Conservation (phyloP, 2,797 vertebrate species). For the Momotus momota region DNA sequence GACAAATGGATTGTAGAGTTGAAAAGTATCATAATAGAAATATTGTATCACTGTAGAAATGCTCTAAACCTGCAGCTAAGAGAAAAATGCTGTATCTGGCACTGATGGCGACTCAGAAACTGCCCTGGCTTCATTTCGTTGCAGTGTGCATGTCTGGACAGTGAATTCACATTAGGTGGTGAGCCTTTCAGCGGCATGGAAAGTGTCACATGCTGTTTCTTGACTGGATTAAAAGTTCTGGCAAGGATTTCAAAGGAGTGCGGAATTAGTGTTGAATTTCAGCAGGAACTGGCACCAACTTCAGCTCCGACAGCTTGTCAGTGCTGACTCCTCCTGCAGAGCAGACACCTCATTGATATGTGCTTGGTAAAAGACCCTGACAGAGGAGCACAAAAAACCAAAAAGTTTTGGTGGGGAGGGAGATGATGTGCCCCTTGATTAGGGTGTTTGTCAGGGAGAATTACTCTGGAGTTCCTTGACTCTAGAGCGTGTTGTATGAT, state of each 20-base stretch:
- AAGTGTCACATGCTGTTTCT: conserved; percentile 24
- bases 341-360: neutral
- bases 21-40: neutral
- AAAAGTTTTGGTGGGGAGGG: neutral
- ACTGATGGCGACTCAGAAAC: neutral
- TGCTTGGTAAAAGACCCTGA: neutral
- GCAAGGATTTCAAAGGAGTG: conserved; percentile 26
- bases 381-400: neutral
- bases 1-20: neutral
- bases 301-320: neutral
- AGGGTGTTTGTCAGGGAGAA: neutral
- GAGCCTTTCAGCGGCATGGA: neutral
- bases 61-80: neutral
- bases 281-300: neutral
- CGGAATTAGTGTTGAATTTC: neutral
- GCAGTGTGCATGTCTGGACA: neutral
- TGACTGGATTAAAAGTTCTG: conserved; percentile 32
- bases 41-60: neutral
- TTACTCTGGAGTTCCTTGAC: neutral
- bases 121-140: neutral
- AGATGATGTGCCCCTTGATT: neutral
- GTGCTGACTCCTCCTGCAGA: neutral
- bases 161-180: neutral
- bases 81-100: neutral
- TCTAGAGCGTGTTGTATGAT: neutral